Evolutionary conservation across 1,140 invertebrate genomes (phyloP), one percentile per base, ranked within the genome.

Genomic region (Frieseomelitta varia): DNA sequence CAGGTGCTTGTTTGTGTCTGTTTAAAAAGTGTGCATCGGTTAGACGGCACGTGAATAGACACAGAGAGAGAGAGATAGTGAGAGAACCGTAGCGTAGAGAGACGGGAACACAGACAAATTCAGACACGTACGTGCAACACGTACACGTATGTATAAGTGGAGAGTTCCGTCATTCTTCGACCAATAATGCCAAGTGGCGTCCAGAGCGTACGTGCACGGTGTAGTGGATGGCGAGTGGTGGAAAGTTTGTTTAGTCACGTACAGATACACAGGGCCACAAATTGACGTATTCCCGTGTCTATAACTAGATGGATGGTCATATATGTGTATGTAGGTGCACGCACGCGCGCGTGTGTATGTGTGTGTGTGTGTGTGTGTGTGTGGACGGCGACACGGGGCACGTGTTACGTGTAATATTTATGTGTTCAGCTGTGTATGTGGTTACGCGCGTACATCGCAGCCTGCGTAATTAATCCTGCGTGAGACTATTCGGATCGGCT

Each of bases 401-500:
- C 72, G 79, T 81, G 72, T 75, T 61, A 63, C 53, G 56, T 75
- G 39, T 75, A 79, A 78, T 84, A 82, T 82, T 85, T 85, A 77
- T 82, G 69, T 68, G 77, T 68, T 63, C 79, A 81, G 61, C 67
- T 63, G 81, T 80, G 71, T 69, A 69, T 74, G 81, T 75, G 84
- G 75, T 74, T 71, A 76, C 81, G 74, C 63, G 56, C 61, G 73
- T 79, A 85, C 83, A 79, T 71, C 75, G 78, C 56, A 85, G 79
- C 79, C 81, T 80, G 61, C 83, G 85, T 90, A 90, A 90, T 90
- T 90, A 90, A 90, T 90, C 88, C 85, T 77, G 88, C 82, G 82
- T 87, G 88, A 90, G 85, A 83, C 81, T 87, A 81, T 72, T 79
- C 73, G 73, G 85, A 87, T 80, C 81, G 65, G 30, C 58, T 77